These are phyloP conservation scores for Carposina sasakii DNA, from an alignment of 1,140 invertebrate species.

Conservation along the genomic window DNA sequence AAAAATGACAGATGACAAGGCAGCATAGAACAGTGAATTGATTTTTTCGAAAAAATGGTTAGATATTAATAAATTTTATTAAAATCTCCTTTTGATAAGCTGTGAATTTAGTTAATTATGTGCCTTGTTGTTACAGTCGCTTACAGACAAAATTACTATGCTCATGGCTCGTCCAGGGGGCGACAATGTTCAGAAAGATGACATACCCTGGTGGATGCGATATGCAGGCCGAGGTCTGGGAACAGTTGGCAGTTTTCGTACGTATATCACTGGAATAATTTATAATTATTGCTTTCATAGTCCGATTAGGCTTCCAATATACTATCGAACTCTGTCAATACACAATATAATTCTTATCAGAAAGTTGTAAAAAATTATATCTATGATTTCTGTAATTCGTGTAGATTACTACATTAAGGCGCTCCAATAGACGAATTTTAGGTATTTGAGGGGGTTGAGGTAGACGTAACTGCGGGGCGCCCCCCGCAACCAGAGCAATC, in stretches of 20 bases:
- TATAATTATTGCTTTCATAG: too few species aligned
- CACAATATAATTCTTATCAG: too few species aligned
- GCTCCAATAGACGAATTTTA: too few species aligned
- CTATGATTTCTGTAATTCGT: too few species aligned
- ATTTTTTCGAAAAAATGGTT: constrained; percentile 69
- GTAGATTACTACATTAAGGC: too few species aligned
- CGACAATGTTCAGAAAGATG: constrained; percentile 82
- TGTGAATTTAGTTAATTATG: constrained; percentile 36
- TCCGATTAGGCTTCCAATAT: too few species aligned
- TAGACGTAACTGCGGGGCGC: too few species aligned
- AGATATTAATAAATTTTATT: constrained; percentile 33
- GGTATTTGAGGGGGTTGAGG: too few species aligned
- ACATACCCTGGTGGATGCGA: constrained; percentile 91
- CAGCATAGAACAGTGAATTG: constrained; percentile 68
- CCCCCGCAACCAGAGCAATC: too few species aligned
- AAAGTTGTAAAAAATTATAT: too few species aligned
- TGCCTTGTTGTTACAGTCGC: constrained; percentile 75
- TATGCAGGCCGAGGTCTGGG: constrained; percentile 88
- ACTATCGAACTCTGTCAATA: too few species aligned
- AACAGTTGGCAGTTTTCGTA: constrained; percentile 83
- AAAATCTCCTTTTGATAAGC: constrained; percentile 6
- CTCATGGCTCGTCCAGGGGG: constrained; percentile 84
- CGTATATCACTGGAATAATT: too few species aligned
- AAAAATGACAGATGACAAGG: constrained; percentile 49
- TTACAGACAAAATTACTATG: constrained; percentile 82